Evolutionary conservation across 2,888 invertebrate genomes (phyloP), one percentile per base, ranked within the genome.

Genomic region (Ornithoptera alexandrae): DNA sequence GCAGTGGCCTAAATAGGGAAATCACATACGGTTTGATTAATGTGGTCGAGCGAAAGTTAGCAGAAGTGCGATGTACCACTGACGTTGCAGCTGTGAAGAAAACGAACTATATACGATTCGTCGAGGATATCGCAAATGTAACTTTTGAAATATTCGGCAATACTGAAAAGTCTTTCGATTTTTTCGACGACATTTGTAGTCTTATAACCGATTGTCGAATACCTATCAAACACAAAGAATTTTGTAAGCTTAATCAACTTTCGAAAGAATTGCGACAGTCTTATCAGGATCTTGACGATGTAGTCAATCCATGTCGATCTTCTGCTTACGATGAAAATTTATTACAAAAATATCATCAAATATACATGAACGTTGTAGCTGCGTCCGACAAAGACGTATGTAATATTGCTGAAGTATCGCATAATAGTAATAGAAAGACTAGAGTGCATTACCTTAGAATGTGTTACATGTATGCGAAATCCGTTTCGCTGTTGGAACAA

Each of bases 381-480:
- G 90, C 90, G 0, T 90, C 92, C 2, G 92, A 92, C 59, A 92
- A 92, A 76, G 92, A 92, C 72, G 70, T 92, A 39, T 92, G 87
- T 72, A 90, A 90, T 67, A 81, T 92, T 2, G 81, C 83, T 1
- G 92, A 92, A 74, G 87, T 92, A 17, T 83, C 82, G 46, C 83
- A 87, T 6, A 84, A 87, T 42, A 85, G 85, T 0, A 86, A 78
- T 18, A 92, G 84, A 69, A 92, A 92, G 73, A 76, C 87, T 20
- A 85, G 88, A 77, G 87, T 80, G 69, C 92, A 90, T 68, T 94
- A 93, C 77, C 80, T 94, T 63, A 86, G 90, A 75, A 93, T 93
- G 84, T 89, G 94, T 72, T 93, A 93, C 76, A 93, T 93, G 81
- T 94, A 94, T 75, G 87, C 94, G 66, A 94, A 93, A 82, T 93